Conservation (phyloP, 2,797 vertebrate genomes). For the Chiloscyllium punctatum region DNA sequence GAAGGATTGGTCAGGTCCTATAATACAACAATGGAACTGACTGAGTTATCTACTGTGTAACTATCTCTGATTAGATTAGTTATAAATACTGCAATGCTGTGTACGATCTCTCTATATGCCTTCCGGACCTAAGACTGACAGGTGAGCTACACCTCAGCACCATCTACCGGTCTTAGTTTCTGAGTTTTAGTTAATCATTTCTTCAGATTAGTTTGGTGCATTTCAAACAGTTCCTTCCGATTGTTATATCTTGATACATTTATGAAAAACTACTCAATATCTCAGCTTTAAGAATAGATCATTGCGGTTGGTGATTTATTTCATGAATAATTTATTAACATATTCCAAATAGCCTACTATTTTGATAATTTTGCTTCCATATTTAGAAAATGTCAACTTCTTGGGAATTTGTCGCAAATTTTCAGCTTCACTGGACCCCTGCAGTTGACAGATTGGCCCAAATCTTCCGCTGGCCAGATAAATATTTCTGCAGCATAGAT, state of each 20-base stretch:
- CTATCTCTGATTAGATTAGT: neutral
- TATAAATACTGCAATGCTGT: neutral
- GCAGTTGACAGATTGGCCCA: neutral
- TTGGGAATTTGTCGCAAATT: neutral
- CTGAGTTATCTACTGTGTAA: neutral
- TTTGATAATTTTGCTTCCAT: neutral
- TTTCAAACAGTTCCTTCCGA: neutral
- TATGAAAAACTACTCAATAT: neutral
- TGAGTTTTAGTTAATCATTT: neutral
- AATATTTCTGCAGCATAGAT: too few species aligned
- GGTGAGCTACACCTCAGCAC: neutral
- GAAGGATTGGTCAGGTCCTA: neutral
- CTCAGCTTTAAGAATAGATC: neutral
- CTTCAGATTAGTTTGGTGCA: neutral
- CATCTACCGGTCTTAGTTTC: neutral
- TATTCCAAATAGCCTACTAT: neutral
- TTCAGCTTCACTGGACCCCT: neutral
- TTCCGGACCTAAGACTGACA: neutral
- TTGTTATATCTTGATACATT: neutral
- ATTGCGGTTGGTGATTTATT: neutral
- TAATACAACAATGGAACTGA: neutral
- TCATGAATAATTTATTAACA: neutral
- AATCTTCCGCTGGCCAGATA: too few species aligned
- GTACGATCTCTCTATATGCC: neutral
- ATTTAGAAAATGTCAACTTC: neutral